Evolutionary conservation across 2,113 vertebrate genomes (phyloP).

Genomic region (Sylvia atricapilla): DNA sequence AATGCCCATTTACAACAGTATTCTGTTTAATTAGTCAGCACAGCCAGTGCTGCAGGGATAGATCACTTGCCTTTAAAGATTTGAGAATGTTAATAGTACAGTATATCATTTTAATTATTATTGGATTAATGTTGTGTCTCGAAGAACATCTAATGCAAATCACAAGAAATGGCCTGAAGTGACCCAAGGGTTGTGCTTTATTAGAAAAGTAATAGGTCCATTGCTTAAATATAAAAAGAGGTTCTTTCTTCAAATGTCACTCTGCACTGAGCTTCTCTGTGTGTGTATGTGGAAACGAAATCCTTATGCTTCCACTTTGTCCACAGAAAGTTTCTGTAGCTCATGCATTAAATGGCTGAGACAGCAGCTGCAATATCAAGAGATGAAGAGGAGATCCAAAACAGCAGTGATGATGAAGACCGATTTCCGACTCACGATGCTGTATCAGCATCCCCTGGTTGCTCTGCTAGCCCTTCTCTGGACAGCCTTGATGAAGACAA

Average conservation of each 20-base stretch:
- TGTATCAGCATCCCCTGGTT: background rate
- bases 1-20: slow-evolving; percentile 68
- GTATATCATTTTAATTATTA: slow-evolving; percentile 81
- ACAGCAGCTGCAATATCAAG: background rate
- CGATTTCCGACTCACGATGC: background rate
- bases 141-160: slow-evolving; percentile 71
- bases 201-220: slow-evolving; percentile 67
- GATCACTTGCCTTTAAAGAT: slow-evolving; percentile 75
- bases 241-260: slow-evolving; percentile 73
- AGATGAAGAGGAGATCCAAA: slow-evolving; percentile 9
- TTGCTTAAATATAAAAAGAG: slow-evolving; percentile 62
- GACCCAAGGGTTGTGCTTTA: slow-evolving; percentile 66
- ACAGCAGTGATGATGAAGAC: background rate
- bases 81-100: slow-evolving; percentile 81
- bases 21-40: slow-evolving; percentile 75
- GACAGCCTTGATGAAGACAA: background rate
- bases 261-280: background rate
- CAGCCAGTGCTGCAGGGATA: slow-evolving; percentile 67
- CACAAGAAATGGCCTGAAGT: slow-evolving; percentile 68
- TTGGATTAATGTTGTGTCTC: slow-evolving; percentile 77
- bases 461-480: background rate
- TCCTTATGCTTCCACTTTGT: slow-evolving; percentile 21
- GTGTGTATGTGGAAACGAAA: slow-evolving; percentile 17
- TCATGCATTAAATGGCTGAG: slow-evolving; percentile 37
- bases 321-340: background rate